phyloP scores from a whole-genome alignment of 2,797 vertebrate genomes.

The Anguilla obscura region DNA sequence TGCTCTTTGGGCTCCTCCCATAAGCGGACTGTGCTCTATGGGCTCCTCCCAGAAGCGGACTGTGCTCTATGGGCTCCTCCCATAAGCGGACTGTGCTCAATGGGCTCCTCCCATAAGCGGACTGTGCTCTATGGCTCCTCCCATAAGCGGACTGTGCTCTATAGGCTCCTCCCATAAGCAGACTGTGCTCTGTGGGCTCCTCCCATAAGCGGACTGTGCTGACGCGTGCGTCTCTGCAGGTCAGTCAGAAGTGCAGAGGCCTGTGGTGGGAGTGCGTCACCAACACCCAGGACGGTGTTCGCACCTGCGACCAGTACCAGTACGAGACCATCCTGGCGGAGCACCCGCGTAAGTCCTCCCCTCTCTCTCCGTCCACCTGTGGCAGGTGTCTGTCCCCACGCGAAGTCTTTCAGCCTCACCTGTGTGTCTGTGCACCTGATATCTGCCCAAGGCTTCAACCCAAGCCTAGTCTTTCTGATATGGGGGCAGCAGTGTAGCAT shows the following conservation, averaged over 20 bases:
- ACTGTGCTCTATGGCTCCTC: no score
- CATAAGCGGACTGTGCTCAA: no score
- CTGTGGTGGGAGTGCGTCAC: conserved; percentile 73
- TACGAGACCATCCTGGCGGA: conserved; percentile 70
- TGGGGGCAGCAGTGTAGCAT: neutral
- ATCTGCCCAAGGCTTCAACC: neutral
- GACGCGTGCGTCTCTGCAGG: conserved; percentile 46
- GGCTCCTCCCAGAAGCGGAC: no score
- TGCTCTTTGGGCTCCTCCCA: no score
- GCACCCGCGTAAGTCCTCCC: conserved; percentile 59
- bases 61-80: no score
- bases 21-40: no score
- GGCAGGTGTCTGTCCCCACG: neutral
- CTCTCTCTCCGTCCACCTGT: neutral
- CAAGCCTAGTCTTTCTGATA: neutral
- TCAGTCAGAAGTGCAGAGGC: conserved; percentile 71
- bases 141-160: no score
- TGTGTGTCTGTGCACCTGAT: neutral
- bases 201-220: neutral
- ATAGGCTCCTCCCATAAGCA: neutral
- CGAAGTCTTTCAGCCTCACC: neutral
- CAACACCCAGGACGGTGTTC: conserved; percentile 69
- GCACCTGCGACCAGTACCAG: conserved; percentile 72
- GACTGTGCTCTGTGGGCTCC: neutral
- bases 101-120: neutral